Evolutionary conservation across 2,113 vertebrate species (phyloP).

Genomic region (Picathartes gymnocephalus): DNA sequence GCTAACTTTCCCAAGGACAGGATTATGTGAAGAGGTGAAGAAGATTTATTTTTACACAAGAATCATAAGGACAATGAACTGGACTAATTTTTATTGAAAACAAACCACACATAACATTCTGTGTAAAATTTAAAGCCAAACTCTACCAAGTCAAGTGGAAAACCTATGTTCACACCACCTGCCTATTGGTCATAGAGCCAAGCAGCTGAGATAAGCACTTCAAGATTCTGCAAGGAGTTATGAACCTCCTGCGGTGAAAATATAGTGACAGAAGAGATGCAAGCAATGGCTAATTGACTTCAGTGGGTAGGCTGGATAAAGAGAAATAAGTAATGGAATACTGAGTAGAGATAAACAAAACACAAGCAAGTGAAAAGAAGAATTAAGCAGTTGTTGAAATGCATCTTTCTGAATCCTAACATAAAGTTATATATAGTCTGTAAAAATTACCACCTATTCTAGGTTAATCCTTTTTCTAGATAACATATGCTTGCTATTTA

Average conservation of each 20-base stretch:
- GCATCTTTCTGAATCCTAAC: too few relatives aligned
- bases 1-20: neutral
- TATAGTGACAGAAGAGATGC: neutral
- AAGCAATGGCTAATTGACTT: neutral
- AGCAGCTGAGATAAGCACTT: neutral
- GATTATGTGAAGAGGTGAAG: neutral
- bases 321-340: neutral
- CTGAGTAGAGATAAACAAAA: neutral
- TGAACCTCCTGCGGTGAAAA: neutral
- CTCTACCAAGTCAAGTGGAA: neutral
- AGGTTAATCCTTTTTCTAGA: neutral
- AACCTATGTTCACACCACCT: too few relatives aligned
- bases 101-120: neutral
- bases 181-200: neutral
- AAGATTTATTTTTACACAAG: neutral
- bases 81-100: neutral
- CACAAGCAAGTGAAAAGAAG: neutral
- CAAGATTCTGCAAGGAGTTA: neutral
- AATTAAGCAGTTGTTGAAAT: neutral
- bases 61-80: neutral
- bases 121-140: neutral
- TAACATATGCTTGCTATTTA: neutral
- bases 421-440: too few relatives aligned
- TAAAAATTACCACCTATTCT: too few relatives aligned
- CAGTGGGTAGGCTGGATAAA: neutral